Percentiles rank a stretch among this genome's conserved stretches.
Conservation (phyloP, 2,797 vertebrate genomes). For the Numenius phaeopus region DNA sequence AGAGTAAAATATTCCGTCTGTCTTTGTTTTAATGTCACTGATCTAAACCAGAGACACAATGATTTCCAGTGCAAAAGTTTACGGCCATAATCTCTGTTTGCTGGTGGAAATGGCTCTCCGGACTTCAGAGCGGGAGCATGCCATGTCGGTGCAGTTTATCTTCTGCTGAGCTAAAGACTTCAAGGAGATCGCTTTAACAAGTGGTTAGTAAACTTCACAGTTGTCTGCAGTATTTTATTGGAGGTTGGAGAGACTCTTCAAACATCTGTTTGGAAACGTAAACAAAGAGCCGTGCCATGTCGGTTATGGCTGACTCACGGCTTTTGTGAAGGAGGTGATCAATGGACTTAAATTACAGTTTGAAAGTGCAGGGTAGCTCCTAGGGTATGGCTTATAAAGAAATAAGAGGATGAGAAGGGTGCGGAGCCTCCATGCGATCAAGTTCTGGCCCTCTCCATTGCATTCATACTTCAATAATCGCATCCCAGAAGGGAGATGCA, state of each 20-base stretch:
- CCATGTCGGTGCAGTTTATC: constrained; percentile 22
- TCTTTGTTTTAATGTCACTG: constrained; percentile 34
- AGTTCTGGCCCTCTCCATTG: background rate
- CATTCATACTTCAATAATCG: rapidly evolving
- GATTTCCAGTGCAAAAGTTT: constrained; percentile 42
- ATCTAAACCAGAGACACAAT: background rate
- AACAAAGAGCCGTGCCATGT: constrained; percentile 65
- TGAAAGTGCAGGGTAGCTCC: background rate
- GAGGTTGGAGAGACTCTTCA: constrained; percentile 49
- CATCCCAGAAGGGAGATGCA: background rate
- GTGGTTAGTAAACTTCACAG: constrained; percentile 72
- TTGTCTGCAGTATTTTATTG: constrained; percentile 66
- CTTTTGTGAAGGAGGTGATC: constrained; percentile 59
- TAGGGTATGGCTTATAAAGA: background rate
- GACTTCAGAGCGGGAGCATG: background rate
- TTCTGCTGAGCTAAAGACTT: constrained; percentile 51
- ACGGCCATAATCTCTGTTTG: background rate
- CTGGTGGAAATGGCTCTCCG: background rate
- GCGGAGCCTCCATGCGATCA: rapidly evolving
- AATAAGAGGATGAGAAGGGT: background rate
- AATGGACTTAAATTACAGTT: background rate
- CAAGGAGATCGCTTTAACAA: constrained; percentile 70
- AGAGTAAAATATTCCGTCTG: constrained; percentile 19
- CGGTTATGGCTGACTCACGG: constrained; percentile 19
- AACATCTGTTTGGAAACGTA: constrained; percentile 66